Evolutionary conservation across 2,888 invertebrate genomes (phyloP).

Genomic region (Cantharis flavilabris): DNA sequence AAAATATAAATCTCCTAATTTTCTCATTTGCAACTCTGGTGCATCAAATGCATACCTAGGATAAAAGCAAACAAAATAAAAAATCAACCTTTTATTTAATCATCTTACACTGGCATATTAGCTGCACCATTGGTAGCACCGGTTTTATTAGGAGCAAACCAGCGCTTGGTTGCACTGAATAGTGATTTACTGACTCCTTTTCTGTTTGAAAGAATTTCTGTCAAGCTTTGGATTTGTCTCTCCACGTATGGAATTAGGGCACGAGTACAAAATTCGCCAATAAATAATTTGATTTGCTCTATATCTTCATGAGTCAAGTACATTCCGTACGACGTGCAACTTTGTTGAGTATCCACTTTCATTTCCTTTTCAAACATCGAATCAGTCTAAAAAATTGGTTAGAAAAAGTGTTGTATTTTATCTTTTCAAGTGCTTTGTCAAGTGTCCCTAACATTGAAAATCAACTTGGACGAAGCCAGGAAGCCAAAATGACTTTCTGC

Average conservation of each 20-base stretch:
- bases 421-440: no score
- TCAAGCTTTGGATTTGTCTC: constrained; percentile 78
- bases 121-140: constrained; percentile 71
- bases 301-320: constrained; percentile 82
- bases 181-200: constrained; percentile 93
- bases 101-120: constrained; percentile 80
- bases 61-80: constrained; percentile 23
- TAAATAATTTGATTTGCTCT: constrained; percentile 80
- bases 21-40: constrained; percentile 89
- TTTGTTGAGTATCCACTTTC: background rate
- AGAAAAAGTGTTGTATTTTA: no score
- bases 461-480: no score
- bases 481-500: no score
- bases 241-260: constrained; percentile 92
- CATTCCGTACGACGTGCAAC: constrained; percentile 65
- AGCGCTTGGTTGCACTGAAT: constrained; percentile 92
- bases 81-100: background rate
- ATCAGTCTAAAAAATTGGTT: constrained; percentile 4
- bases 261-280: constrained; percentile 85
- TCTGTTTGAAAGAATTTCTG: constrained; percentile 80
- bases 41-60: constrained; percentile 79
- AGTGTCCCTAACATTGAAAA: no score
- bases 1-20: constrained; percentile 94
- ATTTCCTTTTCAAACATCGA: constrained; percentile 12
- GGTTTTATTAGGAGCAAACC: constrained; percentile 91